Percentiles rank a stretch among this genome's conserved stretches.
Evolutionary conservation across 2,888 invertebrate species (phyloP).

Genomic region (Melanostoma scalare): DNA sequence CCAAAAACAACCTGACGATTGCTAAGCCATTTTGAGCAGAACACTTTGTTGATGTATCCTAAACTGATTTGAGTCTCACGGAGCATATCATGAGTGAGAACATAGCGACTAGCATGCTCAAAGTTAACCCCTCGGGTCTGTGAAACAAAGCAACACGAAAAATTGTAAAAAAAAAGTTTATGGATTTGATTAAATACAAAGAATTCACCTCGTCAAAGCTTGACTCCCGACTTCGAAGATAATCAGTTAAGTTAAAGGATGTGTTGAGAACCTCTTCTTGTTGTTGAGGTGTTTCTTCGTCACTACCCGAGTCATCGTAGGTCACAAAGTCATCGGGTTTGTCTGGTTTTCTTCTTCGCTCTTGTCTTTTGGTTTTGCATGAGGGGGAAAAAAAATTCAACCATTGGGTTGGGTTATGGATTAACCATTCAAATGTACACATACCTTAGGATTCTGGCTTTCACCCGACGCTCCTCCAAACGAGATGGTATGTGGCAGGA

Average conservation of each 20-base stretch:
- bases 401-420: neutral
- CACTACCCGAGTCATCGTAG: constrained; percentile 94
- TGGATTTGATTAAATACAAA: neutral
- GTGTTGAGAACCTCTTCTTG: constrained; percentile 89
- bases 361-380: constrained; percentile 82
- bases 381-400: neutral
- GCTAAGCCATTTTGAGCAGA: constrained; percentile 97
- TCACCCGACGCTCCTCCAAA: constrained; percentile 88
- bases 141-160: constrained; percentile 1
- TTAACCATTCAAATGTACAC: neutral
- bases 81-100: constrained; percentile 94
- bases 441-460: constrained; percentile 82
- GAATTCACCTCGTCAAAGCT: constrained; percentile 85
- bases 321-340: constrained; percentile 95
- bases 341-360: constrained; percentile 90
- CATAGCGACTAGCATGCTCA: constrained; percentile 93
- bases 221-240: constrained; percentile 90
- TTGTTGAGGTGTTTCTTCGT: constrained; percentile 89
- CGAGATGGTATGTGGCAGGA: constrained; percentile 89
- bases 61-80: constrained; percentile 92
- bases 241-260: constrained; percentile 93
- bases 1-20: constrained; percentile 97
- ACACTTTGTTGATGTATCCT: constrained; percentile 95
- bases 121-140: constrained; percentile 86
- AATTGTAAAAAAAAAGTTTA: neutral